Evolutionary conservation across 2,888 invertebrate species (phyloP).

Genomic region (Drosophila rubida): DNA sequence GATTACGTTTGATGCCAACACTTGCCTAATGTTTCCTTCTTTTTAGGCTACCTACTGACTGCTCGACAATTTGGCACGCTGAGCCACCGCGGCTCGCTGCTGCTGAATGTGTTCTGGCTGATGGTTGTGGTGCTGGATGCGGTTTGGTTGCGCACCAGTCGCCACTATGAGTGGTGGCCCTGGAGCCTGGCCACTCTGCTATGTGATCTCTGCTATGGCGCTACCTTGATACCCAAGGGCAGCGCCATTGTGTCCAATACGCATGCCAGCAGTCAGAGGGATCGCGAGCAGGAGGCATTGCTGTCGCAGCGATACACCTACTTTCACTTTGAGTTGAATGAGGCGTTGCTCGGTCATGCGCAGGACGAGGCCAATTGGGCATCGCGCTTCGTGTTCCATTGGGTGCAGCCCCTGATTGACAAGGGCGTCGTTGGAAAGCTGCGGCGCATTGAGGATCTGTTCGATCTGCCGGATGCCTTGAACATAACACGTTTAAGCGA

Average conservation of each 20-base stretch:
- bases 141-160: conserved; percentile 89
- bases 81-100: conserved; percentile 91
- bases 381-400: conserved; percentile 92
- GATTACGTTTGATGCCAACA: not conserved
- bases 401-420: conserved; percentile 94
- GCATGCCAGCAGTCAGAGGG: conserved; percentile 4
- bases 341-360: conserved; percentile 91
- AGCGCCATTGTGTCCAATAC: conserved; percentile 81
- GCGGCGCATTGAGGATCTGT: conserved; percentile 91
- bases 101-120: conserved; percentile 89
- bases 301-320: conserved; percentile 87
- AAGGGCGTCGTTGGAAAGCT: conserved; percentile 92
- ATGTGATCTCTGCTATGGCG: conserved; percentile 89
- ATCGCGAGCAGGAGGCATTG: conserved; percentile 87
- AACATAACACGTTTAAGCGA: conserved; percentile 82
- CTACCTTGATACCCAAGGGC: conserved; percentile 89
- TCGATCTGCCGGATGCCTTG: conserved; percentile 88
- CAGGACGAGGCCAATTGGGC: conserved; percentile 90
- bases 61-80: conserved; percentile 88
- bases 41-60: conserved; percentile 86
- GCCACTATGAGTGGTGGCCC: conserved; percentile 86
- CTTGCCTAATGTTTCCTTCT: not conserved
- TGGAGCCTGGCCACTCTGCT: conserved; percentile 88
- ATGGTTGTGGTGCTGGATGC: conserved; percentile 88
- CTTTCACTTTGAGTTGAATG: conserved; percentile 89